Evolutionary conservation across 2,888 invertebrate species (phyloP).

Genomic region (Eudasyphora cyanicolor): DNA sequence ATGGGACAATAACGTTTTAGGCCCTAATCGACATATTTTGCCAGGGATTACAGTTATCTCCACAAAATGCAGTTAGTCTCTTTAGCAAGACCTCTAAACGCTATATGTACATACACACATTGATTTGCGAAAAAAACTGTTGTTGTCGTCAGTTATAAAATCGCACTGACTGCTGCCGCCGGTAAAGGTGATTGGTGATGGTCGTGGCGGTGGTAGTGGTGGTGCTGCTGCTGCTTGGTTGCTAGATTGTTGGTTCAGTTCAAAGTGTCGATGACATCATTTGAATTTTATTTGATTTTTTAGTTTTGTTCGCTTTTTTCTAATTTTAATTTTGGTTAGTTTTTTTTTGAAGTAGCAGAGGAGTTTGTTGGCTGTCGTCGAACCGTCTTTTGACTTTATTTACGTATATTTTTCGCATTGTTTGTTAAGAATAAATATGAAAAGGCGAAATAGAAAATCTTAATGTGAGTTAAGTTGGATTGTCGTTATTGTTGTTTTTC

Average conservation of each 20-base stretch:
- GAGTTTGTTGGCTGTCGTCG: neutral
- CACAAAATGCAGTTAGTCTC: too few relatives aligned
- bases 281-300: slow-evolving; percentile 50
- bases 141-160: slow-evolving; percentile 16
- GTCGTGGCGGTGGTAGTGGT: neutral
- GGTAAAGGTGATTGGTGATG: neutral
- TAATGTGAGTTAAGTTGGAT: slow-evolving; percentile 15
- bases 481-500: neutral
- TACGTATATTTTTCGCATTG: neutral
- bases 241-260: neutral
- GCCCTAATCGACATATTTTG: too few relatives aligned
- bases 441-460: slow-evolving; percentile 5
- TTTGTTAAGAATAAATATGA: slow-evolving; percentile 32
- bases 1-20: too few relatives aligned
- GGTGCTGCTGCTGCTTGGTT: neutral
- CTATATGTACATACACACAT: neutral
- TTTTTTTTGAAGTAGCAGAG: slow-evolving; percentile 7
- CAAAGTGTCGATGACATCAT: slow-evolving; percentile 60
- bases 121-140: neutral
- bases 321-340: slow-evolving; percentile 1
- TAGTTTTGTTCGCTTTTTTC: neutral
- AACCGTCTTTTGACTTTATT: neutral
- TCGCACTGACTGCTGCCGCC: slow-evolving; percentile 21
- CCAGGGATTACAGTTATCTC: too few relatives aligned
- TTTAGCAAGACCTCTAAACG: too few relatives aligned